phyloP scores from a whole-genome alignment of 2,113 vertebrate species.

The Stigmatopora argus region DNA sequence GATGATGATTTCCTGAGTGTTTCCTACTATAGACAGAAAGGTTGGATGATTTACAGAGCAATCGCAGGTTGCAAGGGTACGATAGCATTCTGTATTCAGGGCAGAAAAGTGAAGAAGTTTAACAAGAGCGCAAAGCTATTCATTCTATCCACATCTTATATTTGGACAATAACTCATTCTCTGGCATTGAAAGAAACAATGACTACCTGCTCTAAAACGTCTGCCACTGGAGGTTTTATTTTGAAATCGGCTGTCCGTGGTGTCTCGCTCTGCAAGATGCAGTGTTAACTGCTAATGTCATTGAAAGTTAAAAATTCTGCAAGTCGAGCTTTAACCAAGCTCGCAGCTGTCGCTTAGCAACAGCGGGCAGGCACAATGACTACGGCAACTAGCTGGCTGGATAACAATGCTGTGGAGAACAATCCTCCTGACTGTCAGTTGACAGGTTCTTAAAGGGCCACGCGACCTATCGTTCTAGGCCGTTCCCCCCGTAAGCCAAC shows the following conservation, averaged over 20 bases:
- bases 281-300: not conserved
- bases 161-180: no score
- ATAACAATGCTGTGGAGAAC: conserved; percentile 17
- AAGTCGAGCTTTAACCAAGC: conserved; percentile 21
- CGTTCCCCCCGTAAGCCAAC: conserved; percentile 18
- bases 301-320: conserved; percentile 31
- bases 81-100: no score
- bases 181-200: no score
- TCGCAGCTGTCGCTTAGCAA: conserved; percentile 38
- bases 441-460: conserved; percentile 23
- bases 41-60: not conserved
- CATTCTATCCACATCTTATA: no score
- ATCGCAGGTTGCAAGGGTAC: not conserved
- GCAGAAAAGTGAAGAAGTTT: no score
- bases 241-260: not conserved
- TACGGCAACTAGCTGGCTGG: conserved; percentile 21
- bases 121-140: no score
- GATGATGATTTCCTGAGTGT: not conserved
- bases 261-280: not conserved
- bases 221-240: no score
- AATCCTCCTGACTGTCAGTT: conserved; percentile 32
- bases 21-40: not conserved
- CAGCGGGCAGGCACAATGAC: conserved; percentile 38
- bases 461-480: conserved; percentile 36
- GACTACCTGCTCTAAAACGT: no score